Evolutionary conservation across 2,113 vertebrate species (phyloP).

Genomic region (Ammodytes marinus): DNA sequence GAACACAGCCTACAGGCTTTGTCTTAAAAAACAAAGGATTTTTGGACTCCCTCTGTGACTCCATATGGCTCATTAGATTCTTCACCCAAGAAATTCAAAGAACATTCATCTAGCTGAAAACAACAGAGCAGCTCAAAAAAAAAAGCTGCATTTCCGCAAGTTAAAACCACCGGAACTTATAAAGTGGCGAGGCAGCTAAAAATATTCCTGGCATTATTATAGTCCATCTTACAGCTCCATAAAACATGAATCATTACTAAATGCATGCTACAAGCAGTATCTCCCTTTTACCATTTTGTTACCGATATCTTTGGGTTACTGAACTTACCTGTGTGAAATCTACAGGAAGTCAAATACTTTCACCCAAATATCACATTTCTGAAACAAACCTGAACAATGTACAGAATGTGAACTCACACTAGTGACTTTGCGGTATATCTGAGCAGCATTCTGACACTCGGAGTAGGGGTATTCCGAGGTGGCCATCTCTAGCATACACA

Average conservation of each 20-base stretch:
- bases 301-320: neutral
- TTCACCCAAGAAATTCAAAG: slow-evolving; percentile 33
- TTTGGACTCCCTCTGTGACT: slow-evolving; percentile 44
- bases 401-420: slow-evolving; percentile 86
- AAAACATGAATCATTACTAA: neutral
- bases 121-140: neutral
- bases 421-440: slow-evolving; percentile 92
- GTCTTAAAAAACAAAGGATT: slow-evolving; percentile 44
- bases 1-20: slow-evolving; percentile 55
- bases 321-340: neutral
- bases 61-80: slow-evolving; percentile 62
- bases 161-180: neutral
- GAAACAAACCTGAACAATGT: neutral
- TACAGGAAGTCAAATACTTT: neutral
- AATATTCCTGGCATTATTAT: neutral
- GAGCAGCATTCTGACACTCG: slow-evolving; percentile 84
- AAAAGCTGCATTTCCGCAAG: neutral
- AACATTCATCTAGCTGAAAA: slow-evolving; percentile 14
- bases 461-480: slow-evolving; percentile 86
- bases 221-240: neutral
- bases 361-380: neutral
- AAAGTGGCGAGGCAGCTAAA: slow-evolving; percentile 4
- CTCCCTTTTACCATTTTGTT: neutral
- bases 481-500: slow-evolving; percentile 99
- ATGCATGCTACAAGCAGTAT: neutral